phyloP scores from a whole-genome alignment of 2,888 invertebrate species.

The Cephus spinipes region DNA sequence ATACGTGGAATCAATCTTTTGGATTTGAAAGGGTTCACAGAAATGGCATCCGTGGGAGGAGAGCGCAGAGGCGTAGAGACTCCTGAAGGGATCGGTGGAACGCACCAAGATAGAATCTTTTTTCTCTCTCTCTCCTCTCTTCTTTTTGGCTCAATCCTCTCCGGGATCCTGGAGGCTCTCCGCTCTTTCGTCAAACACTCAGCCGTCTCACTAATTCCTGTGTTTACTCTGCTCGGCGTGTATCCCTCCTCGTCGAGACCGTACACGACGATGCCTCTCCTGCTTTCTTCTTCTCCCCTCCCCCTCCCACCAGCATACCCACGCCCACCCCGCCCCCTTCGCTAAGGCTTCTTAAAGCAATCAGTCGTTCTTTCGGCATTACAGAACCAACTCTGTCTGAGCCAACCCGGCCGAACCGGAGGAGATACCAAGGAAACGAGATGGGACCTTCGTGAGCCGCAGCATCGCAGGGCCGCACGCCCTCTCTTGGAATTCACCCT shows the following conservation, averaged over 20 bases:
- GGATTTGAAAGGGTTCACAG: too few relatives aligned
- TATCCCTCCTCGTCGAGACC: slow-evolving; percentile 9
- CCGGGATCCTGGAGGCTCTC: too few relatives aligned
- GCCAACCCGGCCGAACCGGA: neutral
- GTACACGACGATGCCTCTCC: neutral
- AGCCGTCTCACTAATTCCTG: slow-evolving; percentile 22
- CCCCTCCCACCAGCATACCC: neutral
- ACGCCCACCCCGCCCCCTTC: neutral
- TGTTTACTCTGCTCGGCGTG: slow-evolving; percentile 17
- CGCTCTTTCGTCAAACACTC: slow-evolving; percentile 22
- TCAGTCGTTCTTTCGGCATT: slow-evolving; percentile 5
- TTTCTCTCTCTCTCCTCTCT: neutral
- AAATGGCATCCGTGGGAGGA: too few relatives aligned
- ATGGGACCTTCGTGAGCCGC: too few relatives aligned
- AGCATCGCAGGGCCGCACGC: too few relatives aligned
- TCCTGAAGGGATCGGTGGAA: too few relatives aligned
- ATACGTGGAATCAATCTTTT: too few relatives aligned
- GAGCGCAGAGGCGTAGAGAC: too few relatives aligned
- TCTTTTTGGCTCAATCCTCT: neutral
- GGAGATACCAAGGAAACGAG: neutral
- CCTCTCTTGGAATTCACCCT: too few relatives aligned
- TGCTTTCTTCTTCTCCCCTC: too few relatives aligned
- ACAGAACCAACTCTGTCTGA: neutral
- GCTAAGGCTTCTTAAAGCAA: neutral
- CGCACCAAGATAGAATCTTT: neutral